Evolutionary conservation across 2,113 vertebrate species (phyloP).

Genomic region (Mesocricetus auratus): DNA sequence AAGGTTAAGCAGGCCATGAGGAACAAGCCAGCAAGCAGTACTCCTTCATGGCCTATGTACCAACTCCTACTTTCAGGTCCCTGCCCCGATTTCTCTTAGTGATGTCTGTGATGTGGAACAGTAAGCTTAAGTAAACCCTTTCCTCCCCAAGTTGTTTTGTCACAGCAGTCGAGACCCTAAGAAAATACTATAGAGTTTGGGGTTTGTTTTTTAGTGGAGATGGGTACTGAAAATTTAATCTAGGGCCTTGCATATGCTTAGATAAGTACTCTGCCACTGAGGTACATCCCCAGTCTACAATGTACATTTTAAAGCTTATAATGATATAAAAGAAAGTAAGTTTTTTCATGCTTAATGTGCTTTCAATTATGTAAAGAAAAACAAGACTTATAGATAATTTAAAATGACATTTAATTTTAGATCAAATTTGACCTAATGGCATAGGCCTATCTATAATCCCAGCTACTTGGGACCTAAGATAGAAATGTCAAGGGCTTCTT

Average conservation of each 20-base stretch:
- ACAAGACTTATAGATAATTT: background rate
- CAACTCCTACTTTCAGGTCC: background rate
- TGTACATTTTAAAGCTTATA: background rate
- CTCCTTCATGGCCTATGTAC: background rate
- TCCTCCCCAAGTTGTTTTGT: background rate
- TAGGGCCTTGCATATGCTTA: background rate
- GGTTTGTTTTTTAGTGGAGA: background rate
- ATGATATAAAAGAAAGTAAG: background rate
- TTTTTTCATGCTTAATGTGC: background rate
- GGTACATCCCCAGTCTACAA: background rate
- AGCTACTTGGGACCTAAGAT: background rate
- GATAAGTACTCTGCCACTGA: background rate
- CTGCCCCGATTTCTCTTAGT: background rate
- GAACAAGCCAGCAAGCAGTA: background rate
- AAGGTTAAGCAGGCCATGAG: background rate
- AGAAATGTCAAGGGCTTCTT: background rate
- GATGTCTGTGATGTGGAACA: background rate
- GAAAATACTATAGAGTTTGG: background rate
- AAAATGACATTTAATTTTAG: background rate
- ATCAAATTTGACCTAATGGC: background rate
- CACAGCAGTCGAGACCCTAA: background rate
- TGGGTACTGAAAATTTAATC: background rate
- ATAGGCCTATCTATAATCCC: background rate
- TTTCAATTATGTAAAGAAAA: background rate
- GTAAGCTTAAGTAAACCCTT: background rate